phyloP scores from a whole-genome alignment of 2,113 vertebrate genomes.

The Oryzias celebensis region DNA sequence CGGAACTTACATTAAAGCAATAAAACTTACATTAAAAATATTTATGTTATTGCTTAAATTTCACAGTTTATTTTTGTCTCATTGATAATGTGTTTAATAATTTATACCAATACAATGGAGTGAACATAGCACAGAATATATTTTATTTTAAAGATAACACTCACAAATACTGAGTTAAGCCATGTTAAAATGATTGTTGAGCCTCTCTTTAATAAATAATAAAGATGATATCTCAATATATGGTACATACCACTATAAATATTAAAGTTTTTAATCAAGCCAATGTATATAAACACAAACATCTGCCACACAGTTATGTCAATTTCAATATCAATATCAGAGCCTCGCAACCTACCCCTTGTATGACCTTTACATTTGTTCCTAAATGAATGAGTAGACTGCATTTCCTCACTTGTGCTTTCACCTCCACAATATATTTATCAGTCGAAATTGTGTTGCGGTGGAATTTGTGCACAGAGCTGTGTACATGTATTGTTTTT shows the following conservation, averaged over 20 bases:
- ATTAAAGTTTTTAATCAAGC: slow-evolving; percentile 29
- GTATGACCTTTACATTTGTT: slow-evolving; percentile 4
- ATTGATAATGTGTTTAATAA: slow-evolving; percentile 6
- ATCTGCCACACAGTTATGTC: slow-evolving; percentile 7
- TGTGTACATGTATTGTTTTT: slow-evolving; percentile 29
- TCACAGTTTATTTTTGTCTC: slow-evolving; percentile 18
- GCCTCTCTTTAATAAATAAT: slow-evolving; percentile 48
- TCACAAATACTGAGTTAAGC: slow-evolving; percentile 33
- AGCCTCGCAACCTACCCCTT: not conserved
- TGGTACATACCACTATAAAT: slow-evolving; percentile 31
- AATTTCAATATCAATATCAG: slow-evolving; percentile 33
- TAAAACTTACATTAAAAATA: slow-evolving; percentile 14
- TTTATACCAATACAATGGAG: too few relatives aligned
- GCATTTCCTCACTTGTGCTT: not conserved
- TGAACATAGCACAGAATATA: too few relatives aligned
- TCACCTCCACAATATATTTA: not conserved
- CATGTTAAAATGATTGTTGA: slow-evolving; percentile 51
- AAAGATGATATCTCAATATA: slow-evolving; percentile 16
- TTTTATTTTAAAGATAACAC: not conserved
- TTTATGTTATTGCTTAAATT: slow-evolving; percentile 15
- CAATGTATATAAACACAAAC: not conserved
- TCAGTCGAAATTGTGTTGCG: slow-evolving; percentile 8
- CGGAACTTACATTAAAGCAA: slow-evolving; percentile 43
- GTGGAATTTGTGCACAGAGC: slow-evolving; percentile 25
- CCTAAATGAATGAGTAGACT: not conserved